Conservation (phyloP, 1,140 invertebrate genomes). For the roundworm (Caenorhabditis elegans) region DNA sequence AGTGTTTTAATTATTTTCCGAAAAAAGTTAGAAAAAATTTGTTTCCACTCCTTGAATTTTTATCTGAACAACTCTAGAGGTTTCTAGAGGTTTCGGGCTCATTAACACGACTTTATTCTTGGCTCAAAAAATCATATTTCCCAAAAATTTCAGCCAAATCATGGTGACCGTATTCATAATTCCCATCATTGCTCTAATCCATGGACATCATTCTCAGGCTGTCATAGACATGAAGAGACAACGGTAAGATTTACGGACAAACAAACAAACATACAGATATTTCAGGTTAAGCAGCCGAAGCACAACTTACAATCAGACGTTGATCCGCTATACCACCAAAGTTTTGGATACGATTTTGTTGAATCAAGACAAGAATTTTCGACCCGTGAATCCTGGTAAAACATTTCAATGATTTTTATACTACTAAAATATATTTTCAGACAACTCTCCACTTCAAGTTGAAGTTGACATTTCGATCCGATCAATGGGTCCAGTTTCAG, state of each 20-base stretch:
- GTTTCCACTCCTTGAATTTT: too few relatives aligned
- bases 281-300: constrained; percentile 7
- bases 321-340: constrained; percentile 71
- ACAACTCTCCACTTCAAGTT: constrained; percentile 55
- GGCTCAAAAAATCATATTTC: too few relatives aligned
- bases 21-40: too few relatives aligned
- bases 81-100: too few relatives aligned
- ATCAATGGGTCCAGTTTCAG: constrained; percentile 71
- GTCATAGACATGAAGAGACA: neutral
- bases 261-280: too few relatives aligned
- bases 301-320: constrained; percentile 65
- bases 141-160: neutral
- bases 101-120: too few relatives aligned
- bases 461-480: constrained; percentile 70
- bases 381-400: constrained; percentile 69
- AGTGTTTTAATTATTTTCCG: too few relatives aligned
- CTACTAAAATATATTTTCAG: neutral
- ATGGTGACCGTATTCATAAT: constrained; percentile 5
- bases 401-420: too few relatives aligned
- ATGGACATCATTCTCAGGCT: neutral
- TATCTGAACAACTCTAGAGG: too few relatives aligned
- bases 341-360: constrained; percentile 70
- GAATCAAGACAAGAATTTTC: constrained; percentile 70
- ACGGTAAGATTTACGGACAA: neutral
- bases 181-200: neutral